These are phyloP conservation scores for Pseudopipra pipra DNA, from an alignment of 2,113 vertebrate genomes.

Conservation along the genomic window DNA sequence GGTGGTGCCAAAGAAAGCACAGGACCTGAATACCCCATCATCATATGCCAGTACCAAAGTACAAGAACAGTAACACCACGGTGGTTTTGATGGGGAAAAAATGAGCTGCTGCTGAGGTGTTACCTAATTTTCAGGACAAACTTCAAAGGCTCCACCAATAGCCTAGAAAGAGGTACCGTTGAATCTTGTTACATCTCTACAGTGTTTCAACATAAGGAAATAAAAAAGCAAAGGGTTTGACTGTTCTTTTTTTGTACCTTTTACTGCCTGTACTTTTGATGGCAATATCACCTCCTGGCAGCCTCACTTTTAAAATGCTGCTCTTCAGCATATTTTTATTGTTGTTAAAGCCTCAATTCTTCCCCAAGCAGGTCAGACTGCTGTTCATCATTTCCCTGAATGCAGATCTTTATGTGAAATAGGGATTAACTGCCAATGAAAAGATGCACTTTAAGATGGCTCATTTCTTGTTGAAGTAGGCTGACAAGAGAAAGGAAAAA, in stretches of 20 bases:
- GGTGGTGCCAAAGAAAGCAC: background rate
- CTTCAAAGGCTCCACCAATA: background rate
- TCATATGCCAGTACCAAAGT: background rate
- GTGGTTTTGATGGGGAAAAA: background rate
- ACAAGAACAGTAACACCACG: background rate
- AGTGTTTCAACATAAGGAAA: background rate
- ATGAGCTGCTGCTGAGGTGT: background rate
- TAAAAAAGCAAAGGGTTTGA: background rate
- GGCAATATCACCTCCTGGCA: background rate
- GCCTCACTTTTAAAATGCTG: background rate
- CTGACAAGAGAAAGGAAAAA: background rate
- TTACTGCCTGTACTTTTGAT: background rate
- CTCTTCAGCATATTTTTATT: background rate
- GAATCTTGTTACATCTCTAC: no score
- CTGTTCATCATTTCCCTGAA: background rate
- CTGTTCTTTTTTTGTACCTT: background rate
- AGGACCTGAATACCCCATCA: background rate
- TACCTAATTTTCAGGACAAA: background rate
- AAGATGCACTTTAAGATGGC: background rate
- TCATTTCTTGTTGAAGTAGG: background rate
- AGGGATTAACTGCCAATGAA: background rate
- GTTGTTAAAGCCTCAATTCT: background rate
- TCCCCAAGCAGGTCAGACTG: background rate
- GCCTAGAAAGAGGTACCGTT: rapidly evolving
- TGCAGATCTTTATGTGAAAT: background rate